Conservation (phyloP, 2,888 invertebrate genomes). For the Cosmopolites sordidus region DNA sequence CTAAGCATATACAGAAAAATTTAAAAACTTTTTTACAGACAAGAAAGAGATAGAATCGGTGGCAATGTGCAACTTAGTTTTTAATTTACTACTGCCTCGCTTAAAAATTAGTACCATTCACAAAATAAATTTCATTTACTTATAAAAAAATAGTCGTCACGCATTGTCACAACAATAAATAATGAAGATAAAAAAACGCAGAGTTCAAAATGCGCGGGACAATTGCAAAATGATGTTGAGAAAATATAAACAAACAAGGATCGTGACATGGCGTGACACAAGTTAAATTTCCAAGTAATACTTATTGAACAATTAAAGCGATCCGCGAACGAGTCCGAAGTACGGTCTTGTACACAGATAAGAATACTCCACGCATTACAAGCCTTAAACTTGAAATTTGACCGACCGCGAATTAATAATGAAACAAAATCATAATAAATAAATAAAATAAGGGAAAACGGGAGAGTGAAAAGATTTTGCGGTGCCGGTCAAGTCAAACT, state of each 20-base stretch:
- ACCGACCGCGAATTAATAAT: neutral
- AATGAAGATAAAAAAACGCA: too few relatives aligned
- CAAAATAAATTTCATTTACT: neutral
- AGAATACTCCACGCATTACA: constrained; percentile 14
- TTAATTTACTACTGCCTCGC: neutral
- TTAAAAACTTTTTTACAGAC: constrained; percentile 2
- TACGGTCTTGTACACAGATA: constrained; percentile 18
- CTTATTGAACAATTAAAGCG: constrained; percentile 23
- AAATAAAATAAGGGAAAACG: too few relatives aligned
- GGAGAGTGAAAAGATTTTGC: too few relatives aligned
- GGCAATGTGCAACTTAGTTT: constrained; percentile 1
- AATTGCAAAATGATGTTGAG: too few relatives aligned
- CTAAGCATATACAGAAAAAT: constrained; percentile 24
- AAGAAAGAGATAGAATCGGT: neutral
- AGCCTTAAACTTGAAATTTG: neutral
- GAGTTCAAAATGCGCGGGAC: too few relatives aligned
- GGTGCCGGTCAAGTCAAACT: too few relatives aligned
- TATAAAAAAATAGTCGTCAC: too few relatives aligned
- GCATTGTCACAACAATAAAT: too few relatives aligned
- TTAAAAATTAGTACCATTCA: constrained; percentile 1
- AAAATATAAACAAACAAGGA: too few relatives aligned
- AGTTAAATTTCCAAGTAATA: constrained; percentile 14
- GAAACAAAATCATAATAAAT: too few relatives aligned
- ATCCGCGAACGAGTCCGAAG: constrained; percentile 10
- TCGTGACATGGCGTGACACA: too few relatives aligned